These are phyloP conservation scores for Centroberyx gerrardi DNA, from an alignment of 2,797 vertebrate genomes.

Conservation along the genomic window DNA sequence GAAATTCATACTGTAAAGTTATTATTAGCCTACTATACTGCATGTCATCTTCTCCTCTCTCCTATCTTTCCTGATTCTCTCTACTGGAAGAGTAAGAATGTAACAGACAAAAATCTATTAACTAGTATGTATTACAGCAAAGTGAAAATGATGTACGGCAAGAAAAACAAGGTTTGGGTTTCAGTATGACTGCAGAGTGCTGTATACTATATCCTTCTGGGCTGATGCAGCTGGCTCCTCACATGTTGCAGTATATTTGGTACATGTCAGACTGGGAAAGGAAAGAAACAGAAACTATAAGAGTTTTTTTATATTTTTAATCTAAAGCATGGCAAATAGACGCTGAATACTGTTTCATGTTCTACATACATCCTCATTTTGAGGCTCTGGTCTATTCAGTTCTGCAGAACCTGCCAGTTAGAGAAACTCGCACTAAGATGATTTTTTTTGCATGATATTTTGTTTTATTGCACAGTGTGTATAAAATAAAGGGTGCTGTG, in stretches of 20 bases:
- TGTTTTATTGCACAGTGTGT: not conserved
- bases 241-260: slow-evolving; percentile 40
- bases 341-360: not conserved
- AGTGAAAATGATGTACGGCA: not conserved
- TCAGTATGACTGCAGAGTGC: slow-evolving; percentile 19
- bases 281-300: not conserved
- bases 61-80: too few relatives aligned
- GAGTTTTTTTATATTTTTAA: not conserved
- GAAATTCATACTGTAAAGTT: too few relatives aligned
- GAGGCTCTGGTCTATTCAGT: not conserved
- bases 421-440: not conserved
- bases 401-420: slow-evolving; percentile 1
- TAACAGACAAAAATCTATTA: not conserved
- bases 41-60: too few relatives aligned
- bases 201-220: not conserved
- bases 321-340: not conserved
- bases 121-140: not conserved
- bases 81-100: too few relatives aligned
- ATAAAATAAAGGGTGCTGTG: too few relatives aligned
- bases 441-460: too few relatives aligned
- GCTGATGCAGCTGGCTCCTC: not conserved
- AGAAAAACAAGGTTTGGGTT: too few relatives aligned
- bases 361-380: slow-evolving; percentile 29
- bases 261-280: slow-evolving; percentile 26
- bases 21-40: too few relatives aligned